These are phyloP conservation scores for Ectemnius cavifrons DNA, from an alignment of 2,888 invertebrate genomes.

Conservation along the genomic window DNA sequence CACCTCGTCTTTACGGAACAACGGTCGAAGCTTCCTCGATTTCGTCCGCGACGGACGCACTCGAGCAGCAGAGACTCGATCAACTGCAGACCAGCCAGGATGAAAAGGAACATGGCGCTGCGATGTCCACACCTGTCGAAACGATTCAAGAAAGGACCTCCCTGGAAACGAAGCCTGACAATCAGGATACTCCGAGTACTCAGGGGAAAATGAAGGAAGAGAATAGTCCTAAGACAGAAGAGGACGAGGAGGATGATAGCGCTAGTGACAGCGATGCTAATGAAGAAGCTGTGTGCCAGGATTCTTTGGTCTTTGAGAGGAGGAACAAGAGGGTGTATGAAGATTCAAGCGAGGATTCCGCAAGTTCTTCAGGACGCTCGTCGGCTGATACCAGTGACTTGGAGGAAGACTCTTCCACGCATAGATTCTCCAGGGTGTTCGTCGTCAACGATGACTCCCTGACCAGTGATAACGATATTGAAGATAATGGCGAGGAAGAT, in stretches of 20 bases:
- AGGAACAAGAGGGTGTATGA: conserved; percentile 66
- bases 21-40: conserved; percentile 30
- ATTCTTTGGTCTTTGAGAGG: conserved; percentile 51
- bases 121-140: conserved; percentile 5
- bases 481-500: conserved; percentile 70
- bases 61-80: conserved; percentile 15
- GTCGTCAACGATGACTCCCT: conserved; percentile 76
- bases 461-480: conserved; percentile 74
- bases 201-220: conserved; percentile 20
- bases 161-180: conserved; percentile 13
- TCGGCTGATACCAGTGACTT: conserved; percentile 76
- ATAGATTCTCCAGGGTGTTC: conserved; percentile 76
- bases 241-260: conserved; percentile 36
- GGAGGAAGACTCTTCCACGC: conserved; percentile 74
- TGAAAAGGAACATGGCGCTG: conserved; percentile 6
- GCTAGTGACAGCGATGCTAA: conserved; percentile 44
- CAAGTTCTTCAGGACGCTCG: conserved; percentile 75
- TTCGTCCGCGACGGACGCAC: conserved; percentile 23
- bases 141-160: background rate
- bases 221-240: background rate
- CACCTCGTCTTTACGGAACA: conserved; percentile 45
- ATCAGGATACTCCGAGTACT: conserved; percentile 20
- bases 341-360: conserved; percentile 69
- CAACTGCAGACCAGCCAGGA: conserved; percentile 28
- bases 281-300: conserved; percentile 42